Conservation (phyloP, 2,888 invertebrate species). For the Plagiodera versicolora region DNA sequence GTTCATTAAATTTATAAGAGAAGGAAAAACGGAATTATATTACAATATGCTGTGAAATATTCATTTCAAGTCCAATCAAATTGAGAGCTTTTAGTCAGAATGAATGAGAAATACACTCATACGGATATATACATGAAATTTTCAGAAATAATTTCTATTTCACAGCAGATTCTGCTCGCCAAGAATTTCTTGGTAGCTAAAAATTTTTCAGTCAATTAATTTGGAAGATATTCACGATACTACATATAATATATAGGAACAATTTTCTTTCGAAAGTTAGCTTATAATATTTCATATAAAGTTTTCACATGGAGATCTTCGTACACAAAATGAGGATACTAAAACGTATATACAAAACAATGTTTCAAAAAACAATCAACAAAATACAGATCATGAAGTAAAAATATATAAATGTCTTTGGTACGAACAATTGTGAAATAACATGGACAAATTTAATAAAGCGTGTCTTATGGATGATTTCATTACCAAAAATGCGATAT, state of each 20-base stretch:
- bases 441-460: slow-evolving; percentile 3
- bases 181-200: not conserved
- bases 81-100: no score
- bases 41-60: not conserved
- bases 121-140: not conserved
- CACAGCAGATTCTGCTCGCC: not conserved
- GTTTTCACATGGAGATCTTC: slow-evolving; percentile 23
- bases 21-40: not conserved
- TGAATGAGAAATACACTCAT: not conserved
- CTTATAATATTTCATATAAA: slow-evolving; percentile 11
- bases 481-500: no score
- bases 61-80: not conserved
- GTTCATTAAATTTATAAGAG: not conserved
- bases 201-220: not conserved
- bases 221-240: not conserved
- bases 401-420: slow-evolving; percentile 40
- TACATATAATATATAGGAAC: slow-evolving; percentile 21
- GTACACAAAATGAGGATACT: slow-evolving; percentile 41
- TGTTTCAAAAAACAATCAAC: slow-evolving; percentile 44
- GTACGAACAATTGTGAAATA: slow-evolving; percentile 32
- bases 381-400: slow-evolving; percentile 17
- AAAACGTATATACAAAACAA: slow-evolving; percentile 52
- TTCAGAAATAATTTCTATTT: not conserved
- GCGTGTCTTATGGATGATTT: not conserved
- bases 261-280: slow-evolving; percentile 18